phyloP scores from a whole-genome alignment of 2,888 invertebrate genomes.

The Nipponacmea schrenckii region DNA sequence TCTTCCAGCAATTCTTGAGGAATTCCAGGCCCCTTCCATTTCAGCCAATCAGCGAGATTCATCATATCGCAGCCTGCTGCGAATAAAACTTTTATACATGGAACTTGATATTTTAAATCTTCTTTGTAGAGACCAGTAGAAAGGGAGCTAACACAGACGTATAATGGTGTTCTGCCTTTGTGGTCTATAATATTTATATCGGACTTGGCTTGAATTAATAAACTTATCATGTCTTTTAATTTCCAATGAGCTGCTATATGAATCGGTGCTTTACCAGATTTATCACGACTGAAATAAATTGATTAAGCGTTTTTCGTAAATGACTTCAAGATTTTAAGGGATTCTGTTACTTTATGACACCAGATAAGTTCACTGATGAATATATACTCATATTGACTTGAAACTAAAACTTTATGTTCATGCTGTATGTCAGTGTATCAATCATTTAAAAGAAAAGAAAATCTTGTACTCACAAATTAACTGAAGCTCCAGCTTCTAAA shows the following conservation, averaged over 20 bases:
- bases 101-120: conserved; percentile 64
- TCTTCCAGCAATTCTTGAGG: conserved; percentile 56
- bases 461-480: conserved; percentile 56
- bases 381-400: background rate
- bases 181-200: conserved; percentile 61
- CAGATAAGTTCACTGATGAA: too few species aligned
- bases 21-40: conserved; percentile 65
- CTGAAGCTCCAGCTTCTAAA: conserved; percentile 61
- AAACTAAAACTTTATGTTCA: background rate
- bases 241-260: conserved; percentile 68
- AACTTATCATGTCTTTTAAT: conserved; percentile 59
- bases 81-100: conserved; percentile 61
- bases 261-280: conserved; percentile 62
- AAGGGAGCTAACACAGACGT: conserved; percentile 65
- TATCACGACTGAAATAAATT: conserved; percentile 58
- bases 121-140: conserved; percentile 66
- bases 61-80: conserved; percentile 67
- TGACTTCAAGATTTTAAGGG: too few species aligned
- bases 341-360: too few species aligned
- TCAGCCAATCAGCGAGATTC: conserved; percentile 67
- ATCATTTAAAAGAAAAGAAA: too few species aligned
- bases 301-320: too few species aligned
- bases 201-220: conserved; percentile 55
- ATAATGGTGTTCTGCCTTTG: conserved; percentile 63
- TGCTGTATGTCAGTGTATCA: too few species aligned